Base-by-base conservation (phyloP, 2,113 vertebrate species). In the Mola mola region DNA sequence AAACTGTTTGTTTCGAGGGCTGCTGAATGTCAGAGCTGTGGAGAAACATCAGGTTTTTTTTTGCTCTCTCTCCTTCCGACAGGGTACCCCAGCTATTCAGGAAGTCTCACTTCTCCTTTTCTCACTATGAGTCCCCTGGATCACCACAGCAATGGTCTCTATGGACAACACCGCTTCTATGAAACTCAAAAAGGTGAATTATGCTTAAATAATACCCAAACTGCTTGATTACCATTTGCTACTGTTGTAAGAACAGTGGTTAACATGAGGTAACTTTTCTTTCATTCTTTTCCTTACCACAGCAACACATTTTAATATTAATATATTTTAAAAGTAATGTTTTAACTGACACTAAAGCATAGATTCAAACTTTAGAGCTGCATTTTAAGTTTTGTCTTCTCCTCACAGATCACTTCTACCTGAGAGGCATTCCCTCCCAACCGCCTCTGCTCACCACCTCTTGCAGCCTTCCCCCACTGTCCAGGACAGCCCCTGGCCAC, bases 121-220 rank as follows among this genome's bases (percentile, higher is more conserved):
- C 93, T 98, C 82, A 93, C 97, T 89, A 96, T 98, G 94, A 96
- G 96, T 93, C 94, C 95, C 85, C 91, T 98, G 91, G 97, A 98
- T 94, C 96, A 96, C 93, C 96, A 96, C 82, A 91, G 95, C 91
- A 96, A 96, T 83, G 87, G 95, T 84, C 94, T 98, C 75, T 98
- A 98, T 0, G 94, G 96, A 86, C 97, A 98, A 84, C 96, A 96
- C 78, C 94, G 94, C 83, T 98, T 97, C 93, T 98, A 98, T 47
- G 96, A 98, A 87, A 91, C 94, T 88, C 96, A 96, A 81, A 98
- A 98, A 98, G 96, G 74, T 85, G 72, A 87, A 90, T 88, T 47
- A 34, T 58, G 47, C 17, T 53, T 58, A 65, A 68, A 65, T 19
- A 15, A 22, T 37, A 16, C 26, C 19, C 3, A 67, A 72, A 65